Percentiles rank a stretch among this genome's conserved stretches.
Conservation (phyloP, 1,140 invertebrate species). For the Apis florea region DNA sequence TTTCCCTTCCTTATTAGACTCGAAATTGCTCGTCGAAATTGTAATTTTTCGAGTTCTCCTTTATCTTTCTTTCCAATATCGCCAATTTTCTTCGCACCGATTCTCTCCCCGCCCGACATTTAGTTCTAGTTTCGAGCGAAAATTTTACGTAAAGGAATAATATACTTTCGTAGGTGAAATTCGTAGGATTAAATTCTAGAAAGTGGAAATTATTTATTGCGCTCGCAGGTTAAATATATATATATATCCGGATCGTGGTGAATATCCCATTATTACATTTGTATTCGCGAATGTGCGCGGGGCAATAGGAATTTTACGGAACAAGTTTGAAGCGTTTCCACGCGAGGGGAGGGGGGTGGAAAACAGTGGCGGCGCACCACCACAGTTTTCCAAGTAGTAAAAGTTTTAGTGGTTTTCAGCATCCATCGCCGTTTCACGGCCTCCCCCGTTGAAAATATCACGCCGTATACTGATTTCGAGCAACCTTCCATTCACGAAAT, state of each 20-base stretch:
- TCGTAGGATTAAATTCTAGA: background rate
- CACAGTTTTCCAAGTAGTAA: conserved; percentile 47
- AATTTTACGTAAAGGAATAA: too few relatives aligned
- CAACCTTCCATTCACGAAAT: background rate
- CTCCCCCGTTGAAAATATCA: conserved; percentile 26
- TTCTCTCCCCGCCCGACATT: too few relatives aligned
- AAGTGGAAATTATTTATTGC: conserved; percentile 26
- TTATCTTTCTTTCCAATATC: too few relatives aligned
- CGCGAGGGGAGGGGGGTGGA: too few relatives aligned
- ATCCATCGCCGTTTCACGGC: conserved; percentile 6
- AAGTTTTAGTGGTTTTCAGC: conserved; percentile 53
- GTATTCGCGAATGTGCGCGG: background rate
- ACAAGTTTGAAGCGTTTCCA: conserved; percentile 38
- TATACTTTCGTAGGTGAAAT: background rate
- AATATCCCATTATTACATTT: conserved; percentile 42
- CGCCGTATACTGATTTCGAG: conserved; percentile 25
- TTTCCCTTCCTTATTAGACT: too few relatives aligned
- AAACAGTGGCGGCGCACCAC: background rate
- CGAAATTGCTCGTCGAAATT: too few relatives aligned
- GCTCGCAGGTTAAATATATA: background rate
- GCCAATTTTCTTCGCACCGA: too few relatives aligned
- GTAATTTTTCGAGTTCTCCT: too few relatives aligned
- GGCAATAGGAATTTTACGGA: conserved; percentile 43
- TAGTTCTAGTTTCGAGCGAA: too few relatives aligned
- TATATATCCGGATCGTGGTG: conserved; percentile 28